Conservation (phyloP, 2,888 invertebrate genomes). For the Clusia tigrina region DNA sequence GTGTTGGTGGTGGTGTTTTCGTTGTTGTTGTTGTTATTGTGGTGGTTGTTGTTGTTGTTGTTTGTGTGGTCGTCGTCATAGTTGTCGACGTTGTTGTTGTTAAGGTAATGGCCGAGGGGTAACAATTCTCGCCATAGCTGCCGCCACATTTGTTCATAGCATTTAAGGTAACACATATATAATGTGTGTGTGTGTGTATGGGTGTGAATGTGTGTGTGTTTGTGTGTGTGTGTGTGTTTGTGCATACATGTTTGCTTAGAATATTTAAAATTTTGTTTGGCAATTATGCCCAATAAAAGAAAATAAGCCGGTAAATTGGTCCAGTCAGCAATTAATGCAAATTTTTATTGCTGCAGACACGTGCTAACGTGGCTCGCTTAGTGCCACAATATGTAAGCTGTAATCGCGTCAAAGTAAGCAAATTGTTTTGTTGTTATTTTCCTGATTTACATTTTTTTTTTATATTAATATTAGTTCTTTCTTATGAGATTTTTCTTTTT, state of each 20-base stretch:
- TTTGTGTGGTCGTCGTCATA: too few species aligned
- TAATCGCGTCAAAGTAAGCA: constrained; percentile 3
- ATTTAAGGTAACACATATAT: background rate
- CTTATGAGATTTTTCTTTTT: too few species aligned
- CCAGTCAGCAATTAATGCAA: background rate
- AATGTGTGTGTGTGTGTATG: background rate
- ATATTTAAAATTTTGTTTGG: background rate
- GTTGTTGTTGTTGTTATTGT: too few species aligned
- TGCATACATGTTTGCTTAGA: background rate
- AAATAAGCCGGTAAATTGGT: too few species aligned
- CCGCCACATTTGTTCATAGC: too few species aligned
- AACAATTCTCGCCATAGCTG: too few species aligned
- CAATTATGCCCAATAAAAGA: background rate
- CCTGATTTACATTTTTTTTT: background rate
- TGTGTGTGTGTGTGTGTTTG: background rate
- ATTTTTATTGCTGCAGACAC: constrained; percentile 5
- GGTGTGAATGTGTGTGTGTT: background rate
- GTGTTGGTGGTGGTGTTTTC: too few species aligned
- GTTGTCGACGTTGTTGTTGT: too few species aligned
- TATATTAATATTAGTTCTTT: background rate
- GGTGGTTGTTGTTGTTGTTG: too few species aligned
- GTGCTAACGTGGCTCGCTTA: background rate
- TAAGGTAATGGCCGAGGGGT: too few species aligned
- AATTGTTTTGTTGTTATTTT: too few species aligned
- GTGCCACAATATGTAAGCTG: background rate